Evolutionary conservation across 2,797 vertebrate species (phyloP), one percentile per base, ranked within the genome.

Genomic region (Thripadectes ignobilis): DNA sequence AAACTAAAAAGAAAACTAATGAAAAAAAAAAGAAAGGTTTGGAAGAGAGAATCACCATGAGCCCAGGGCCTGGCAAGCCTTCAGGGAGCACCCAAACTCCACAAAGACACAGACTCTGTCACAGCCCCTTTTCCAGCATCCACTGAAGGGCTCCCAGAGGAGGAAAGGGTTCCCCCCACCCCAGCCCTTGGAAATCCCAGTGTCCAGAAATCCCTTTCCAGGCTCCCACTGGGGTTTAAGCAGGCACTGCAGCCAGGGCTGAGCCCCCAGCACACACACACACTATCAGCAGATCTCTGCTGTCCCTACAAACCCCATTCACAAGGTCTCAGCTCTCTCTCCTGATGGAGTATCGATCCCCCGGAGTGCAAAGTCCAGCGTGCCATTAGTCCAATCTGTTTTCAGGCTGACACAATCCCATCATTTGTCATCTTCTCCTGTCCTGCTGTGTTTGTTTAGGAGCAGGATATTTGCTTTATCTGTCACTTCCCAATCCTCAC

Each of bases 361-460:
- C 85, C 0, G 51, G 93, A 94, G 98, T 85, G 98, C 98, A 97
- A 96, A 98, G 98, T 97, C 98, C 97, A 75, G 96, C 96, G 14
- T 97, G 97, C 98, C 97, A 96, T 97, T 97, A 97, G 98, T 97
- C 96, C 97, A 96, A 96, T 95, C 97, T 97, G 97, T 97, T 96
- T 97, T 81, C 97, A 95, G 96, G 98, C 98, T 98, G 98, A 96
- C 97, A 98, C 98, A 96, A 97, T 98, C 98, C 97, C 98, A 97
- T 98, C 98, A 98, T 99, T 98, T 98, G 98, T 99, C 99, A 99
- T 98, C 95, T 95, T 97, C 97, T 97, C 97, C 98, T 98, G 98
- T 99, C 98, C 98, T 98, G 98, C 98, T 98, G 97, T 98, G 99
- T 99, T 99, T 99, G 98, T 98, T 98, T 98, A 98, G 98, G 98